Evolutionary conservation across 2,113 vertebrate species (phyloP).

Genomic region (Nibea coibor): DNA sequence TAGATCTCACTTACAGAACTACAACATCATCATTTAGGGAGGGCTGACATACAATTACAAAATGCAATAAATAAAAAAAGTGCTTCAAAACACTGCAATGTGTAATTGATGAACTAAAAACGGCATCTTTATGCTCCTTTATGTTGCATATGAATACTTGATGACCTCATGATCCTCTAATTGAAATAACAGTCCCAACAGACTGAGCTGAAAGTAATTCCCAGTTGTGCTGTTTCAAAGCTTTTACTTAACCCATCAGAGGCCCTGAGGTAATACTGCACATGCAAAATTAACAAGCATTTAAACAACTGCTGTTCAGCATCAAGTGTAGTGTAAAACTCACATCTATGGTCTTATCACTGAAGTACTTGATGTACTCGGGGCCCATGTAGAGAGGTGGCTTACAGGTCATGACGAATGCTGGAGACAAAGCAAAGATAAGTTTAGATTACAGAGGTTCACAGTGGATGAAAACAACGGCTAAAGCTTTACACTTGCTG

Average conservation of each 20-base stretch:
- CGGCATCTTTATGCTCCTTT: background rate
- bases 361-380: slow-evolving; percentile 97
- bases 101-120: background rate
- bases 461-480: background rate
- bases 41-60: background rate
- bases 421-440: slow-evolving; percentile 73
- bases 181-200: too few relatives aligned
- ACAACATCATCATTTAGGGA: background rate
- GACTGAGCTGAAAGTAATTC: too few relatives aligned
- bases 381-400: slow-evolving; percentile 96
- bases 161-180: background rate
- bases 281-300: background rate
- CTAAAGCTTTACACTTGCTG: background rate
- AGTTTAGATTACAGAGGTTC: background rate
- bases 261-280: background rate
- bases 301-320: background rate
- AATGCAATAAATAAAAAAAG: background rate
- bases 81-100: background rate
- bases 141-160: background rate
- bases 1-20: background rate
- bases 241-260: background rate
- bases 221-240: too few relatives aligned
- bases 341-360: slow-evolving; percentile 94
- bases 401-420: slow-evolving; percentile 96
- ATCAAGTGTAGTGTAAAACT: slow-evolving; percentile 70